Percentiles rank a stretch among this genome's conserved stretches.
These are phyloP conservation scores for Bugula neritina DNA, from an alignment of 2,888 invertebrate genomes.

Conservation along the genomic window DNA sequence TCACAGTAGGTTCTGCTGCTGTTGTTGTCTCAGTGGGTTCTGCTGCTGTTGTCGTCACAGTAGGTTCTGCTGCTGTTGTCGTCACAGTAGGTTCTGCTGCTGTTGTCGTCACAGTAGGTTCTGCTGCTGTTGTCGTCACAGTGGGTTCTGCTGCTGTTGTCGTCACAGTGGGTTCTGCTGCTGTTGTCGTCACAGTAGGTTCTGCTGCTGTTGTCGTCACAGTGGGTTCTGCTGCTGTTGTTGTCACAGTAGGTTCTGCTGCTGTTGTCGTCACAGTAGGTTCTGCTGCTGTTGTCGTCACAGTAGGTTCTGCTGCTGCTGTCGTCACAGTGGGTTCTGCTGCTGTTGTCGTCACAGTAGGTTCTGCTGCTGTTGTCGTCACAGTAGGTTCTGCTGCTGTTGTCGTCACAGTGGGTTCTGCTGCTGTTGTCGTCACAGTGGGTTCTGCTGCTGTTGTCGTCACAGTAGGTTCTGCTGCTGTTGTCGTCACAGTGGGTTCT, in stretches of 20 bases:
- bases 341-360: neutral
- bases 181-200: neutral
- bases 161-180: neutral
- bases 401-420: neutral
- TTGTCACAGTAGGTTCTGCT: neutral
- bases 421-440: neutral
- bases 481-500: neutral
- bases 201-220: neutral
- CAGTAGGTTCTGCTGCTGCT: neutral
- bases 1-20: neutral
- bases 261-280: neutral
- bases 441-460: neutral
- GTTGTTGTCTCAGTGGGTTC: neutral
- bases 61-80: neutral
- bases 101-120: neutral
- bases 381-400: neutral
- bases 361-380: neutral
- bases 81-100: neutral
- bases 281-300: neutral
- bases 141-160: neutral
- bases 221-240: neutral
- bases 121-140: neutral
- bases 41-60: neutral
- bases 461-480: neutral
- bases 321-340: neutral